phyloP scores from a whole-genome alignment of 1,140 invertebrate genomes.

The Megathymus violae region DNA sequence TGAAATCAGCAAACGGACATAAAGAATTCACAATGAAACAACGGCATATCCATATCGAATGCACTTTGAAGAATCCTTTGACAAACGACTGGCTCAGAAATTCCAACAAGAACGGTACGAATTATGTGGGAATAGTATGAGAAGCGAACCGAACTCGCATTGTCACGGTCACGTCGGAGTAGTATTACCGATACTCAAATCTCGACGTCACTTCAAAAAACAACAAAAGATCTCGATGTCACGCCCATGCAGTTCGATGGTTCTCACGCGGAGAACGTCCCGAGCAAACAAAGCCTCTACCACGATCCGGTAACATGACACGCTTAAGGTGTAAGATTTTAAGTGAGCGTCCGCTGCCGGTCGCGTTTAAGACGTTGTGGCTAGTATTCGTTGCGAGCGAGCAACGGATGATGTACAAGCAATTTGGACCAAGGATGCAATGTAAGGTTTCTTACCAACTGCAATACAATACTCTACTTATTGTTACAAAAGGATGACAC shows the following conservation, averaged over 20 bases:
- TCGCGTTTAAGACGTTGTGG: constrained; percentile 15
- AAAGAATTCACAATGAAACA: constrained; percentile 12
- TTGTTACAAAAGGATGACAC: constrained; percentile 58
- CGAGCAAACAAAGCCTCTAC: constrained; percentile 67
- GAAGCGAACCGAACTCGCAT: constrained; percentile 55
- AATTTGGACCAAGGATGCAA: constrained; percentile 46
- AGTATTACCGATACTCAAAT: constrained; percentile 59
- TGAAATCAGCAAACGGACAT: not conserved
- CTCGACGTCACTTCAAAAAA: constrained; percentile 50
- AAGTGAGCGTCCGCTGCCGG: constrained; percentile 41
- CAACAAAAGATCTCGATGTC: constrained; percentile 72
- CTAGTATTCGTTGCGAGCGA: constrained; percentile 11
- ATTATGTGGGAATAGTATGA: constrained; percentile 43
- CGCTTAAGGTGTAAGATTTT: constrained; percentile 26
- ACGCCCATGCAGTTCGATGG: constrained; percentile 74
- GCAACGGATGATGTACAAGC: constrained; percentile 43
- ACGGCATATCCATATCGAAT: constrained; percentile 12
- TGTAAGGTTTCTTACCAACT: constrained; percentile 59
- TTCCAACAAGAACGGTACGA: constrained; percentile 33
- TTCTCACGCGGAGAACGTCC: constrained; percentile 68
- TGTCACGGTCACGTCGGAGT: constrained; percentile 72
- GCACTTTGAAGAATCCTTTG: constrained; percentile 19
- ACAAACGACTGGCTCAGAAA: constrained; percentile 25
- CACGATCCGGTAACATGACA: constrained; percentile 58
- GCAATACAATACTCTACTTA: constrained; percentile 61